Conservation (phyloP, 2,888 invertebrate genomes). For the Zhengitettix transpicula region DNA sequence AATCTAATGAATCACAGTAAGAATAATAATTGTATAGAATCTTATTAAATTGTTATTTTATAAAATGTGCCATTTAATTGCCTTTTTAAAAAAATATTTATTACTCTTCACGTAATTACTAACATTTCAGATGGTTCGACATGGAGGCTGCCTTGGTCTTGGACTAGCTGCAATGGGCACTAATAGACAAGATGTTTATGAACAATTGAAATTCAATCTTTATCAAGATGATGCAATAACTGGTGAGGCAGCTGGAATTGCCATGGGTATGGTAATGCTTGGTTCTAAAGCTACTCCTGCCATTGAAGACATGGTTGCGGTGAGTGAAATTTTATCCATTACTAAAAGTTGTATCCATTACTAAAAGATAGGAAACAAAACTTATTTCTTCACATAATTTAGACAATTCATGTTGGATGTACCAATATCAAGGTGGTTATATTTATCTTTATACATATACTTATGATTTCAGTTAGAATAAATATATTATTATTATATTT, state of each 20-base stretch:
- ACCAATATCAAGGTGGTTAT: no score
- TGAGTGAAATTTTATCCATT: slow-evolving; percentile 25
- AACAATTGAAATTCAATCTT: slow-evolving; percentile 89
- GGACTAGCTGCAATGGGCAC: slow-evolving; percentile 98
- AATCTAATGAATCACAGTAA: no score
- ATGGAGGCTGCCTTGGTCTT: slow-evolving; percentile 93
- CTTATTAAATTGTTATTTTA: not conserved
- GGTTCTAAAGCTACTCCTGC: slow-evolving; percentile 82
- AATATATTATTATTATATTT: no score
- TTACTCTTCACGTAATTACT: slow-evolving; percentile 4
- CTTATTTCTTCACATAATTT: no score
- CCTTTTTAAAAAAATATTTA: not conserved
- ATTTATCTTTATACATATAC: no score
- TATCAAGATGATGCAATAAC: slow-evolving; percentile 98
- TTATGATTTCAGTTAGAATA: no score
- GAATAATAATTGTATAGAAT: no score
- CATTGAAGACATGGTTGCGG: slow-evolving; percentile 85
- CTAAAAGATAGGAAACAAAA: no score
- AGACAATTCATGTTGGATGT: no score
- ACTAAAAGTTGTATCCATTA: no score
- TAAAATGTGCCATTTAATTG: not conserved
- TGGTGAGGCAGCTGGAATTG: slow-evolving; percentile 96
- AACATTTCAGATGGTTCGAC: slow-evolving; percentile 64
- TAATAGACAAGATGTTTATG: slow-evolving; percentile 86
- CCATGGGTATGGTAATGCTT: slow-evolving; percentile 98